Base-by-base conservation (phyloP, 2,113 vertebrate species). In the Hypanus sabinus region DNA sequence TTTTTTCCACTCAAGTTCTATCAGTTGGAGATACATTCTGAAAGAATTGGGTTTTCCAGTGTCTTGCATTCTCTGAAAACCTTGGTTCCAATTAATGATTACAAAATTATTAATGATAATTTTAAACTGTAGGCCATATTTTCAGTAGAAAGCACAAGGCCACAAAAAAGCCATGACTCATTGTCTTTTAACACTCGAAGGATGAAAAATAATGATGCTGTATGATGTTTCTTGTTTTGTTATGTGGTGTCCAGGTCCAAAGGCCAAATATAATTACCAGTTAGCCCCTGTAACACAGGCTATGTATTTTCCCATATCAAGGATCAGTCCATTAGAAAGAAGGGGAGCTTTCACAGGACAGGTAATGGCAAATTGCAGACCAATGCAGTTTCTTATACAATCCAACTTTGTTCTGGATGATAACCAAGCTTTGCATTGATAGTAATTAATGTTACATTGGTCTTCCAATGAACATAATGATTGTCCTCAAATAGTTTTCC, bases 1-100 rank as follows among this genome's bases (percentile, higher is more conserved):
- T 90, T 87, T 68, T 60, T 87, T 38, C 18, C 24, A 16, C 30
- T 90, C 60, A 33, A 33, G 85, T 12, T 90, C n/a, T 5, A 18
- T 18, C 14, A 90, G 30, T 16, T 20, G 27, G 85, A 90, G 30
- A 65, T 87, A 62, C 46, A 62, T n/a, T 57, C 83, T 62, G 85
- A 87, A 60, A 87, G 55, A 85, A 87, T 60, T 10, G 4, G 2
- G 12, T n/a, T 65, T 14, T 60, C 6, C 6, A 90, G 65, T 65
- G 33, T 16, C 30, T 30, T 7, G 30, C 18, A 12, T 30, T 20
- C 30, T 68, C 60, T 33, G 60, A n/a, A 90, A 14, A 65, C 12
- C 11, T 83, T 24, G n/a, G n/a, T 90, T 90, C 85, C 30, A 90
- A 90, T 90, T 27, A 90, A 36, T 68, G 18, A 68, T 90, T 33